Evolutionary conservation across 2,797 vertebrate species (phyloP), one percentile per base, ranked within the genome.

Genomic region (Parambassis ranga): DNA sequence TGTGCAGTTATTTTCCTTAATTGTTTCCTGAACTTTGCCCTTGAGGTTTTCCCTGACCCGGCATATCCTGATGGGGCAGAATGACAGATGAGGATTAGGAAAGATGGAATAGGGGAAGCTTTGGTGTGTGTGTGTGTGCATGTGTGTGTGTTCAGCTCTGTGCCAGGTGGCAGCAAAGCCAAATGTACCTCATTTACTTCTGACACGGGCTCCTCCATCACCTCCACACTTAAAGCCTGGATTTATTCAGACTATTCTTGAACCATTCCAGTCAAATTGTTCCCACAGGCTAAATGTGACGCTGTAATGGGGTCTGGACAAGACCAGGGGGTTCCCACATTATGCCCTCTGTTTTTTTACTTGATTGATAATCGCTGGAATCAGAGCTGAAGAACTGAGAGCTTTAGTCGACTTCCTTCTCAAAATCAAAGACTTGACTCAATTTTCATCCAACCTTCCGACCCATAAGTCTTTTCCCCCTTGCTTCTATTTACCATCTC

Each of bases 11-110:
- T 85, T 87, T 84, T 36, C 71, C 61, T 65, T 91, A 92, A 92
- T 92, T 91, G 89, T 84, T 91, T 92, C 90, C 92, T 92, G 87
- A 91, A 84, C 91, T 90, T 86, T 89, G 80, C 81, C 83, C 87
- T 66, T 70, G 71, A 83, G 87, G 76, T 81, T 87, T 79, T 51
- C 65, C 65, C 70, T 81, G 80, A 87, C 85, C 89, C 56, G 43
- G 61, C 59, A 32, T 75, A 79, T 88, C 87, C 87, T 84, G 86
- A 82, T 75, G 80, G 75, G 41, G 61, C 63, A 37, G 65, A 69
- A 8, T 57, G 83, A 83, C 71, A 74, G 63, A 63, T 60, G 4
- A 56, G 58, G 48, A 79, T 77, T 69, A 63, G 55, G 57, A 46
- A 74, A 75, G 76, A 77, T 77, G 80, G 78, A 75, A 58, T 59